Evolutionary conservation across 92 coral and sea anemone species (phyloP).

Genomic region (Metridium senile): DNA sequence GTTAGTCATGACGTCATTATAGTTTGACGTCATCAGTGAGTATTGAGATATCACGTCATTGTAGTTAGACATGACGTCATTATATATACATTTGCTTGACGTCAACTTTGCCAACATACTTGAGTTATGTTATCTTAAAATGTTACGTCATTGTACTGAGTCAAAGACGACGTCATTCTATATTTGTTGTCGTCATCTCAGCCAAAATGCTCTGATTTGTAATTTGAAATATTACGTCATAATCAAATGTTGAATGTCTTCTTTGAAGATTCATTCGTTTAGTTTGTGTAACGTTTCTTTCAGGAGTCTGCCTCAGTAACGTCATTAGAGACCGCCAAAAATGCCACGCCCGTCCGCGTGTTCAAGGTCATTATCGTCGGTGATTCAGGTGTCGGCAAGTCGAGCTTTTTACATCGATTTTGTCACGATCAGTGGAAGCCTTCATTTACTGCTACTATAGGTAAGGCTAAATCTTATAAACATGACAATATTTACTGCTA

Average conservation of each 20-base stretch:
- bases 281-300: conserved; percentile 10
- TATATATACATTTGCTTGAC: too few species aligned
- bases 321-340: neutral
- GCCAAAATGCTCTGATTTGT: too few species aligned
- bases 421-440: conserved; percentile 97
- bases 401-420: conserved; percentile 94
- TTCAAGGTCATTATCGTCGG: conserved; percentile 96
- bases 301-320: conserved; percentile 43
- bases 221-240: too few species aligned
- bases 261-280: neutral
- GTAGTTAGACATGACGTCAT: too few species aligned
- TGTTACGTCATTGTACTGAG: too few species aligned
- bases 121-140: too few species aligned
- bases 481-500: neutral
- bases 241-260: too few species aligned
- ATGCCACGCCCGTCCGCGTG: conserved; percentile 76
- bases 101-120: too few species aligned
- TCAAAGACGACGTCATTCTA: too few species aligned
- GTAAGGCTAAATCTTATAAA: conserved; percentile 35
- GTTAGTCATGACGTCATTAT: too few species aligned
- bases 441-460: conserved; percentile 98
- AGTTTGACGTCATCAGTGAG: neutral
- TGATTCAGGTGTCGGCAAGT: conserved; percentile 97
- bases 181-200: too few species aligned
- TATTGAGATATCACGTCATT: too few species aligned